Percentiles rank a stretch among this genome's conserved stretches.
These are phyloP conservation scores for Phocides pigmalion DNA, from an alignment of 1,140 invertebrate species.

Conservation along the genomic window DNA sequence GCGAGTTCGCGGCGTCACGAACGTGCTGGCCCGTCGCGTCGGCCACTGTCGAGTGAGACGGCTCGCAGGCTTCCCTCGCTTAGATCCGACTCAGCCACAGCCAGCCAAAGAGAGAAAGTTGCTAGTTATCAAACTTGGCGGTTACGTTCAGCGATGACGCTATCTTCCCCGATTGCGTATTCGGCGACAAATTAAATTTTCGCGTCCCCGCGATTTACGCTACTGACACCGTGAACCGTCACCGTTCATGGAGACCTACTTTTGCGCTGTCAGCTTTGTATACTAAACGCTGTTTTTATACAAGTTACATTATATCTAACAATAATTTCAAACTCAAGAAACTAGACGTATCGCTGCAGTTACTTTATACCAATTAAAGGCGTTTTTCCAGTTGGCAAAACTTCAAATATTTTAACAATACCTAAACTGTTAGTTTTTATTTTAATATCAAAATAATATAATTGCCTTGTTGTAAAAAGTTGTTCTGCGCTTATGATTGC, in stretches of 20 bases:
- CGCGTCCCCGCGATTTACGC: constrained; percentile 59
- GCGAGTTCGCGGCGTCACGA: constrained; percentile 61
- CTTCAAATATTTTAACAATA: too few relatives aligned
- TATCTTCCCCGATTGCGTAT: constrained; percentile 76
- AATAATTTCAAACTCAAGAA: neutral
- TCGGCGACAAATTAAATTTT: constrained; percentile 76
- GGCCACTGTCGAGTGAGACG: constrained; percentile 65
- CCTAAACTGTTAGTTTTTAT: too few relatives aligned
- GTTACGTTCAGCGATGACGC: constrained; percentile 78
- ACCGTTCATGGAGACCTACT: constrained; percentile 56
- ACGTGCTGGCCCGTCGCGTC: constrained; percentile 56
- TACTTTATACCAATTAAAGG: too few relatives aligned
- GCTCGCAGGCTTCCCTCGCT: constrained; percentile 48
- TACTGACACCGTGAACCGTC: constrained; percentile 73
- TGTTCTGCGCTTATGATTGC: too few relatives aligned
- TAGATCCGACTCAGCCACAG: constrained; percentile 33
- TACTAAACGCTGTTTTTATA: neutral
- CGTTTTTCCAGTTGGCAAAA: too few relatives aligned
- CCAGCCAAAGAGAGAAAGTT: constrained; percentile 71
- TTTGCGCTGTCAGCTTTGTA: constrained; percentile 41
- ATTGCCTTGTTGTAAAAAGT: too few relatives aligned
- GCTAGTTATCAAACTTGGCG: constrained; percentile 76
- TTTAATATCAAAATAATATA: too few relatives aligned
- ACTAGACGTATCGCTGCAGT: neutral
- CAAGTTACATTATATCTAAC: neutral